Base-by-base conservation (phyloP, 2,113 vertebrate species). In the Ceuthmochares aereus region DNA sequence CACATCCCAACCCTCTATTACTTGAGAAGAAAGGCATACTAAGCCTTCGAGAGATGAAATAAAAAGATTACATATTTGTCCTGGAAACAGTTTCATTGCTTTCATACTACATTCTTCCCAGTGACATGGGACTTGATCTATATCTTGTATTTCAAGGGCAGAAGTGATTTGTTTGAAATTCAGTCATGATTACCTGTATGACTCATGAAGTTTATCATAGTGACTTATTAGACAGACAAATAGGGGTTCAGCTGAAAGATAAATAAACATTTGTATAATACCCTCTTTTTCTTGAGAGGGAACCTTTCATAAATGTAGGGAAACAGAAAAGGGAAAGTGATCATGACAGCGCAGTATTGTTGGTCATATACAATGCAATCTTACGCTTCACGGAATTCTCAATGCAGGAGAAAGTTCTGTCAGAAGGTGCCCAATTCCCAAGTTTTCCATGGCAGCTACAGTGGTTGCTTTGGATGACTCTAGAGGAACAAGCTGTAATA, bases 231-330 rank as follows among this genome's bases (percentile, higher is more conserved):
- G 94, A 83, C 84, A 69, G 79, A 95, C 87, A 97, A 97, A 98
- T 88, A 90, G 72, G 78, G 76, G 47, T 96, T 98, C 87, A 92
- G 96, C 96, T 96, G 95, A 96, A 98, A 97, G 93, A 84, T 97
- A 98, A 98, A 98, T 95, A 98, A 98, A 96, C 87, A 95, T 97
- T 89, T 95, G 56, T 91, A 52, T 45, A 95, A 95, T 85, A 90
- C 26, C 17, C 49, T 87, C 76, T 95, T 97, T 97, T 97, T 97
- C 90, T 95, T 92, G 86, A 96, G 40, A 88, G 88, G 78, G 78
- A 97, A 90, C 77, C 90, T 96, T 98, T 97, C 86, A 43, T n/a
- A 88, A 70, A 95, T 84, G 74, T 59, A 62, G 70, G 94, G 87
- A 95, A 96, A 90, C n/a, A 93, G 68, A 66, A 94, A 97, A 75